These are phyloP conservation scores for Deroplatys truncata DNA, from an alignment of 2,888 invertebrate species.

Conservation along the genomic window DNA sequence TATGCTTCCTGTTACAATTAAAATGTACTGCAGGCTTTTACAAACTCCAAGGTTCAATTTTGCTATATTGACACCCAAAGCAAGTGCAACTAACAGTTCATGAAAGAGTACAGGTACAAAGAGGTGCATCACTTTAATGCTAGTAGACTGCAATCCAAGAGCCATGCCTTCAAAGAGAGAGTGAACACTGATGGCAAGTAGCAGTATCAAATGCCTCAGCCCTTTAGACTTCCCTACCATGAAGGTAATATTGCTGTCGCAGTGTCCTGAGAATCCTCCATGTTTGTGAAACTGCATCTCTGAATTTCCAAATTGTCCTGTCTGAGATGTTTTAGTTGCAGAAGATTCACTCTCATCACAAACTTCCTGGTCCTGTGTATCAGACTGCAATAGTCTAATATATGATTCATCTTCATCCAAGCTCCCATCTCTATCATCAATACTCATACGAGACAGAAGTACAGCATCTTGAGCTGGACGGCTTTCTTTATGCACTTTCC, in stretches of 20 bases:
- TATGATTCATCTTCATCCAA: slow-evolving; percentile 22
- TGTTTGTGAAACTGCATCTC: not conserved
- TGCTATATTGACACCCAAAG: slow-evolving; percentile 40
- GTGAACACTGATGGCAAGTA: slow-evolving; percentile 40
- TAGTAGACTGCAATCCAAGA: slow-evolving; percentile 40
- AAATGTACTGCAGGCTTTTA: slow-evolving; percentile 34
- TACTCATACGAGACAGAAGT: slow-evolving; percentile 15
- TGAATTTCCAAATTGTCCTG: not conserved
- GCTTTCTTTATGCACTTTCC: not conserved
- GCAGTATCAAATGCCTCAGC: slow-evolving; percentile 37
- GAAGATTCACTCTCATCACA: not conserved
- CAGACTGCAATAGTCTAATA: slow-evolving; percentile 15
- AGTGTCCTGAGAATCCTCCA: not conserved
- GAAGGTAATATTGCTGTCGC: slow-evolving; percentile 1
- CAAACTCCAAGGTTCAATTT: slow-evolving; percentile 33
- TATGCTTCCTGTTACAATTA: slow-evolving; percentile 38
- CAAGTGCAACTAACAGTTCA: slow-evolving; percentile 39
- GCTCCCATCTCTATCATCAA: not conserved
- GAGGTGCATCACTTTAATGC: slow-evolving; percentile 36
- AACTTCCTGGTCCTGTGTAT: not conserved
- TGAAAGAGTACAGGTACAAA: slow-evolving; percentile 41
- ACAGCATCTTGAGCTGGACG: slow-evolving; percentile 15
- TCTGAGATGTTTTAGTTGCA: not conserved
- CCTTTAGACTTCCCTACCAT: slow-evolving; percentile 21
- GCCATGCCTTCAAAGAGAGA: slow-evolving; percentile 42